A percentile compares a stretch with the other conserved stretches of the same genome.
Evolutionary conservation across 2,113 vertebrate genomes (phyloP).

Genomic region (Otus sunia): DNA sequence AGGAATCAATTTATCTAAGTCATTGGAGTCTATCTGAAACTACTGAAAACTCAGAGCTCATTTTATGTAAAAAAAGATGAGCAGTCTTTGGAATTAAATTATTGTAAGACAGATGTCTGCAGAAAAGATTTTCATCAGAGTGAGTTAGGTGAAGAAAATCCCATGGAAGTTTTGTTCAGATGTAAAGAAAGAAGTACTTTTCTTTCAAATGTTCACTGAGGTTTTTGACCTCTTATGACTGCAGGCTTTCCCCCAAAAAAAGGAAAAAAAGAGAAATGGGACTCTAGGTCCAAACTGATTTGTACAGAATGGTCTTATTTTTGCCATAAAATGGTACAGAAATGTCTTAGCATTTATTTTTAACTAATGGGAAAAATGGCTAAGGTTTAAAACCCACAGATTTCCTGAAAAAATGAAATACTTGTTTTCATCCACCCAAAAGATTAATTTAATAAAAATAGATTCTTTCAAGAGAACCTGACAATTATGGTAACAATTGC

Average conservation of each 20-base stretch:
- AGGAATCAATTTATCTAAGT: background rate
- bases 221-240: background rate
- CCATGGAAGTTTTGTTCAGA: background rate
- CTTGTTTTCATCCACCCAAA: background rate
- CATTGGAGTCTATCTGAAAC: background rate
- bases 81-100: background rate
- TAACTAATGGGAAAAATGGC: background rate
- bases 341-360: background rate
- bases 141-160: background rate
- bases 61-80: background rate
- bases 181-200: background rate
- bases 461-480: background rate
- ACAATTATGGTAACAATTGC: background rate
- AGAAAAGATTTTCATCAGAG: background rate
- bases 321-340: background rate
- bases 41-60: background rate
- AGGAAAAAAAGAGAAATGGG: background rate
- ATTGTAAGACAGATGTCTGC: background rate
- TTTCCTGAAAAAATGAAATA: background rate
- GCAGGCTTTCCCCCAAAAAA: background rate
- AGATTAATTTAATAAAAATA: background rate
- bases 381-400: background rate
- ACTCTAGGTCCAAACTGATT: background rate
- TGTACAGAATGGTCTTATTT: background rate
- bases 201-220: background rate